Evolutionary conservation across 2,797 vertebrate genomes (phyloP), one percentile per base, ranked within the genome.

Genomic region (Ispidina lecontei): DNA sequence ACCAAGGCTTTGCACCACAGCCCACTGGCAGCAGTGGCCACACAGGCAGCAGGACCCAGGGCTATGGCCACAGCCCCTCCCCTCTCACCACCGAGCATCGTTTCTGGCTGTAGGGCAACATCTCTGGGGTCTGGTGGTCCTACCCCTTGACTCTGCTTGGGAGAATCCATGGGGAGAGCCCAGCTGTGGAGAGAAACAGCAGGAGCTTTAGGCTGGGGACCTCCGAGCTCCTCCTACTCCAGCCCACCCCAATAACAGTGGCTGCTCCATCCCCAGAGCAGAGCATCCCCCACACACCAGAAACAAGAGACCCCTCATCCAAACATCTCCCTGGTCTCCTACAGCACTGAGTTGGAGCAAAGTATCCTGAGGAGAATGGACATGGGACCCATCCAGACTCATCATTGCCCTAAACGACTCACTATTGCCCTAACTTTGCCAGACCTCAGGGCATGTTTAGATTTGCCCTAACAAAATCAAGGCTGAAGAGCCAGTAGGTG

Each of bases 21-120:
- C 47, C 72, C 1, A 1, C 21, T 0, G 13, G 35, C 22, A 17
- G 55, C 4, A 0, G n/a, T 10, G 0, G 39, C 54, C 10, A 3
- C 31, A 4, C 0, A 0, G 13, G 23, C 18, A 4, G 43, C 43
- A 26, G 49, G n/a, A 21, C 22, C 3, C 0, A 0, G 9, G 14
- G 49, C 7, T 2, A 1, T 4, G 8, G 14, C 29, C 28, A 1
- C 9, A 5, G 56, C 12, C 29, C 9, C 31, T 14, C 5, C 44
- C 9, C 58, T n/a, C 19, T 5, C 18, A 0, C 26, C 62, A 10
- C 7, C 0, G 8, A 21, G 44, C 13, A 21, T 7, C 5, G 0
- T 2, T 23, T 18, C 9, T 0, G 8, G 7, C 47, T 5, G 52
- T 7, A 3, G 23, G 14, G 19, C n/a, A n/a, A 37, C 3, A 0